Evolutionary conservation across 2,888 invertebrate species (phyloP), one percentile per base, ranked within the genome.

Genomic region (Thysanoteuthis rhombus): DNA sequence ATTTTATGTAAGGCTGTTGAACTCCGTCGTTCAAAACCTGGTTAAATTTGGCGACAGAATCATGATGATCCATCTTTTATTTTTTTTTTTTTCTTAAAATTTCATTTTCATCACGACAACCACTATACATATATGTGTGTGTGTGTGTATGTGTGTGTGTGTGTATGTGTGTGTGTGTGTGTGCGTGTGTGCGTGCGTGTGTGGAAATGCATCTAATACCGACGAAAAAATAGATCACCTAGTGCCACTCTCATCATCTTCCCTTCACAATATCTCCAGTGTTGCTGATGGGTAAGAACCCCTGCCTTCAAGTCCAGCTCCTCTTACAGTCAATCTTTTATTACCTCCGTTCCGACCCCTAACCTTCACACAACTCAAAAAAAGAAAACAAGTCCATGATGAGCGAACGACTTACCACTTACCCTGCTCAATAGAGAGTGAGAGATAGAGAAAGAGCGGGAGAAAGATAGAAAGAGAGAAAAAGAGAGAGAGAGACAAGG

Each of bases 201-300:
- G 10, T n/a, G n/a, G 10, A n/a, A 12, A 19, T n/a, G 75, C 36
- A 36, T 75, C n/a, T 75, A n/a, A n/a, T 75, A 75, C 16, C 36
- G n/a, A n/a, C n/a, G n/a, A n/a, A 10, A 36, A 75, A 75, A 75
- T 75, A 75, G 19, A 75, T 36, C 75, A n/a, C 75, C 75, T n/a
- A n/a, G 10, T 75, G 8, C 47, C 22, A 22, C 47, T 19, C n/a
- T 75, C 19, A 36, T 75, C n/a, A 0, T 8, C 32, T 8, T n/a
- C n/a, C 75, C 12, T 75, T 16, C 36, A 75, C 12, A 75, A 75
- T 75, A 75, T n/a, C 16, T 8, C 75, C n/a, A 10, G n/a, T n/a
- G n/a, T 75, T n/a, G 75, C 75, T 75, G n/a, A 75, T 75, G 75
- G 75, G 75, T 75, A 75, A 75, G 75, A n/a, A 75, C 75, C n/a